phyloP scores from a whole-genome alignment of 2,888 invertebrate genomes.

The Eristalinus sepulchralis region DNA sequence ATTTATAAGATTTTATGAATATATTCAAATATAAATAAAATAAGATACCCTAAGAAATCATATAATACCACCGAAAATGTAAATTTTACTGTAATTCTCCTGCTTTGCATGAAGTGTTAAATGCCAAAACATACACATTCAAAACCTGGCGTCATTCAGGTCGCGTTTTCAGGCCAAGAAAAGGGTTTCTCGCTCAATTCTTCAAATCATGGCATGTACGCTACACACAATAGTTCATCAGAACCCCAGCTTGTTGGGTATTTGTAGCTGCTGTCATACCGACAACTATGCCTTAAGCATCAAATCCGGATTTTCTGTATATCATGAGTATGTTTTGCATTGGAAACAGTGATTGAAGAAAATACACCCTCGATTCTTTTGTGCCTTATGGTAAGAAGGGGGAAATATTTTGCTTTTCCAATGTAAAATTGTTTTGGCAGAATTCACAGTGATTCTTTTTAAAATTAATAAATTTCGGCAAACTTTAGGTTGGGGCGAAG shows the following conservation, averaged over 20 bases:
- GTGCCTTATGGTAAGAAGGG: neutral
- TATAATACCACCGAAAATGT: no score
- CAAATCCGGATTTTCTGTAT: constrained; percentile 33
- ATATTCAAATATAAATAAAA: no score
- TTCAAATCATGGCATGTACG: neutral
- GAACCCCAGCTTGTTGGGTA: constrained; percentile 6
- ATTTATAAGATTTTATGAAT: no score
- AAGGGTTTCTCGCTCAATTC: constrained; percentile 17
- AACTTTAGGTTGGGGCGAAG: neutral
- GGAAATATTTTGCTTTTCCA: constrained; percentile 42
- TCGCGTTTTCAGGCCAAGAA: constrained; percentile 43
- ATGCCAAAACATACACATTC: neutral
- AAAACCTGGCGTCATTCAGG: constrained; percentile 43
- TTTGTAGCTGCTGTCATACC: constrained; percentile 7
- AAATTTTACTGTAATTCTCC: no score
- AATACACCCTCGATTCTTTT: constrained; percentile 20
- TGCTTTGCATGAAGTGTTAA: no score
- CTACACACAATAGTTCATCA: constrained; percentile 34
- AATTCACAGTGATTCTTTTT: constrained; percentile 28
- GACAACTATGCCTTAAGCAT: constrained; percentile 30
- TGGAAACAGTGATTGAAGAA: constrained; percentile 1
- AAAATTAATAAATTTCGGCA: neutral
- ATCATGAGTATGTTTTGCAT: constrained; percentile 18
- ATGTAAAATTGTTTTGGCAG: constrained; percentile 55
- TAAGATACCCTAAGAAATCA: no score